These are phyloP conservation scores for Pocillopora damicornis DNA, from an alignment of 64 coral and sea anemone genomes.

Conservation along the genomic window DNA sequence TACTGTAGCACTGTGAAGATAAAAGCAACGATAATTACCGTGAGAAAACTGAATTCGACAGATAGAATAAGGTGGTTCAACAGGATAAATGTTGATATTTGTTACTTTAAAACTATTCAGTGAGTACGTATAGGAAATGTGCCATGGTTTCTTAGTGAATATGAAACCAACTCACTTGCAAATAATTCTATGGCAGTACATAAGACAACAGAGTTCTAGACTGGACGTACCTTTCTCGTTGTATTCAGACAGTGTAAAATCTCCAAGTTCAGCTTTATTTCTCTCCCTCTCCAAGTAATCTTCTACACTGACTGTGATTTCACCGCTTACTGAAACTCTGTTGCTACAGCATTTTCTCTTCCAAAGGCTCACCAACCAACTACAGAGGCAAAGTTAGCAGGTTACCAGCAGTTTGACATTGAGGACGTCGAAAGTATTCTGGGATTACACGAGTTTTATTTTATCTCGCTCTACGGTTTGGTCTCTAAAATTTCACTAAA, in stretches of 20 bases:
- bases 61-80: not conserved
- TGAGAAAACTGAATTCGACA: not conserved
- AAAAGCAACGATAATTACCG: constrained; percentile 21
- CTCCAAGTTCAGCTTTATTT: constrained; percentile 69
- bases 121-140: no score
- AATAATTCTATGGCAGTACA: not conserved
- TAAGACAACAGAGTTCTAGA: no score
- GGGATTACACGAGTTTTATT: no score
- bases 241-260: constrained; percentile 93
- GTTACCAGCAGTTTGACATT: no score
- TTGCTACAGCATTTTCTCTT: constrained; percentile 18
- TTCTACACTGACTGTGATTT: constrained; percentile 40
- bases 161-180: no score
- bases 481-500: no score
- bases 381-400: not conserved
- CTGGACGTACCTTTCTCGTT: constrained; percentile 87
- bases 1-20: constrained; percentile 88
- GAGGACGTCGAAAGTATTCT: no score
- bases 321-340: constrained; percentile 51
- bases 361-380: constrained; percentile 40
- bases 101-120: no score
- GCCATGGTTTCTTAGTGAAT: no score
- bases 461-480: no score
- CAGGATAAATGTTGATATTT: not conserved
- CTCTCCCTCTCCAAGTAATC: constrained; percentile 83